These are phyloP conservation scores for Manis crassicaudata DNA, from an alignment of 2,797 vertebrate species.

Conservation along the genomic window DNA sequence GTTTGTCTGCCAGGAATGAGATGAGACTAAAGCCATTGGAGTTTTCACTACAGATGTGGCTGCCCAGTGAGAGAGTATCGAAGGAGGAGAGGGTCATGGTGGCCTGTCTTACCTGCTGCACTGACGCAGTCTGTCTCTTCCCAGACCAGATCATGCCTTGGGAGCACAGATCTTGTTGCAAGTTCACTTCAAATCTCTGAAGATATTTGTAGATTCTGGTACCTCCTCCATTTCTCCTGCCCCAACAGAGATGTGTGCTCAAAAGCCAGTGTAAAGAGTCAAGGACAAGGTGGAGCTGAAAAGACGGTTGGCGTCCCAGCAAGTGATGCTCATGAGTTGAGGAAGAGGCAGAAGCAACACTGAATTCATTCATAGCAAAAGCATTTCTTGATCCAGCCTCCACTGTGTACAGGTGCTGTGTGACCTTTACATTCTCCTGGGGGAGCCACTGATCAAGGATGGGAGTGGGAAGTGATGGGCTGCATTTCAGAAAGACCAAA, in stretches of 20 bases:
- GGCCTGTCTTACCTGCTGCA: rapidly evolving
- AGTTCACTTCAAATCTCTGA: background rate
- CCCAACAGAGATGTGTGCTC: rapidly evolving
- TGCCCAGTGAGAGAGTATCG: rapidly evolving
- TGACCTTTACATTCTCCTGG: background rate
- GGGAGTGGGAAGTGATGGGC: background rate
- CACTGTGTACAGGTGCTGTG: rapidly evolving
- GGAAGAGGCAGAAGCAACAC: background rate
- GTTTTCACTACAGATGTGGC: background rate
- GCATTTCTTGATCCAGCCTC: rapidly evolving
- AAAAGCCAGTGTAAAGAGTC: background rate
- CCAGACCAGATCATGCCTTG: rapidly evolving
- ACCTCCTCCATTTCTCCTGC: background rate
- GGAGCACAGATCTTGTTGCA: too few relatives aligned
- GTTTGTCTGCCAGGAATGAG: constrained; percentile 50
- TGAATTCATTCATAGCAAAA: rapidly evolving
- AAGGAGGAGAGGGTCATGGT: rapidly evolving
- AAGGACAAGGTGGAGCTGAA: background rate
- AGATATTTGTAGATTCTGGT: rapidly evolving
- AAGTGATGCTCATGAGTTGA: rapidly evolving
- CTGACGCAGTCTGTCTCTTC: rapidly evolving
- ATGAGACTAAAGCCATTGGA: background rate
- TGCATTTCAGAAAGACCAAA: rapidly evolving
- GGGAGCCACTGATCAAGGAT: rapidly evolving
- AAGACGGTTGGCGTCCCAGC: background rate